phyloP scores from a whole-genome alignment of 2,888 invertebrate genomes.

The Sphaerophoria rueppellii region DNA sequence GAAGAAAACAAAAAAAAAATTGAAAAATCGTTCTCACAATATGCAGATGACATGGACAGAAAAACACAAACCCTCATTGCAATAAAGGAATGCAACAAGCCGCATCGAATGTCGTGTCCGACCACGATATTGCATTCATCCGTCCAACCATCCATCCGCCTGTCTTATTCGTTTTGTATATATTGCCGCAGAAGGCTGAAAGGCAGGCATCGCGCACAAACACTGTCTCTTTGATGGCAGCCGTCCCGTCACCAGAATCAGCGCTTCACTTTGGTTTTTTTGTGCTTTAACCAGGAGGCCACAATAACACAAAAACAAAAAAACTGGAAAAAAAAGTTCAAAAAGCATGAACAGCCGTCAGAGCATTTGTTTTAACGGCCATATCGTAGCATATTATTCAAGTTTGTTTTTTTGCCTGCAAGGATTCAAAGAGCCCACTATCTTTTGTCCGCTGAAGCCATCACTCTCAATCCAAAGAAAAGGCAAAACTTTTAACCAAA shows the following conservation, averaged over 20 bases:
- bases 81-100: constrained; percentile 72
- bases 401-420: constrained; percentile 42
- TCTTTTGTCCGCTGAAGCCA: constrained; percentile 57
- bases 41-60: constrained; percentile 58
- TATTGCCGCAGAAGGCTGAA: constrained; percentile 21
- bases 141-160: constrained; percentile 64
- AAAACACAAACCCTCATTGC: constrained; percentile 54
- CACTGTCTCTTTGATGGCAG: constrained; percentile 43
- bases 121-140: constrained; percentile 72
- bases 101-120: constrained; percentile 72
- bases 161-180: constrained; percentile 28
- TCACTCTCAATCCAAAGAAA: constrained; percentile 48
- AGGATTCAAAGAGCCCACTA: constrained; percentile 55
- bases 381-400: constrained; percentile 60
- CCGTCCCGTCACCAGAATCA: constrained; percentile 22
- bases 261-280: background rate
- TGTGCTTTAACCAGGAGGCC: constrained; percentile 16
- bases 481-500: constrained; percentile 36
- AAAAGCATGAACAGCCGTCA: constrained; percentile 45
- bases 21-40: constrained; percentile 34
- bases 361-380: constrained; percentile 64
- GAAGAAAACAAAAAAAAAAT: constrained; percentile 21
- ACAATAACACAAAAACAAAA: constrained; percentile 19
- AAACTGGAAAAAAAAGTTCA: constrained; percentile 5
- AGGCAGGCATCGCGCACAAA: constrained; percentile 42